Evolutionary conservation across 2,113 vertebrate genomes (phyloP), one percentile per base, ranked within the genome.

Genomic region (Myodes glareolus): DNA sequence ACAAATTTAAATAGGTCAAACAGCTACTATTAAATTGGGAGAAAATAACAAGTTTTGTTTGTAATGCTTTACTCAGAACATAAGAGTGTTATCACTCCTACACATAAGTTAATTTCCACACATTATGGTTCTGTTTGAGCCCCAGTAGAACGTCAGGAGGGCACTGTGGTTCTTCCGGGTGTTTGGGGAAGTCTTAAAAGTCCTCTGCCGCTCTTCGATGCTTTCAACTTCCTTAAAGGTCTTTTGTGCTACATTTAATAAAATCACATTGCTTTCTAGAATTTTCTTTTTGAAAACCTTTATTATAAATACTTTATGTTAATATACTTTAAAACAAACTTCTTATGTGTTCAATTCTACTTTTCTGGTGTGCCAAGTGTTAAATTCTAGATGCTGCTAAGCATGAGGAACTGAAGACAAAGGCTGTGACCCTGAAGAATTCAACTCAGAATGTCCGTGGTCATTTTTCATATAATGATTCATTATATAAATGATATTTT

Each of bases 281-380:
- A 33, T 29, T 65, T 88, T 68, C 52, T 95, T 58, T n/a, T 31
- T 61, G 42, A 80, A n/a, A 31, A 0, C 80, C 47, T 94, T 95
- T 94, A 85, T 72, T 94, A 91, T 82, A 13, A 93, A 50, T 93
- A 92, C 70, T 89, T 89, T 93, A 87, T 72, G 7, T 50, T 23
- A 42, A 39, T 72, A 17, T 92, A 27, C 25, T 94, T 89, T 55
- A 77, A 94, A 91, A 84, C 45, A 94, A 84, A 50, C 42, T 27
- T 11, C 12, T 65, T 76, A 47, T 45, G 6, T 33, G 29, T 63
- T 63, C 29, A 76, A 10, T 19, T 63, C 21, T n/a, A 65, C 67
- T 95, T 81, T 86, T 96, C 77, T 81, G 89, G 68, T 47, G 45
- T 45, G 90, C 70, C 80, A 27, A 55, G 25, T 94, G 11, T 47